These are phyloP conservation scores for Enhydra lutris DNA, from an alignment of 2,113 vertebrate genomes.

Conservation along the genomic window DNA sequence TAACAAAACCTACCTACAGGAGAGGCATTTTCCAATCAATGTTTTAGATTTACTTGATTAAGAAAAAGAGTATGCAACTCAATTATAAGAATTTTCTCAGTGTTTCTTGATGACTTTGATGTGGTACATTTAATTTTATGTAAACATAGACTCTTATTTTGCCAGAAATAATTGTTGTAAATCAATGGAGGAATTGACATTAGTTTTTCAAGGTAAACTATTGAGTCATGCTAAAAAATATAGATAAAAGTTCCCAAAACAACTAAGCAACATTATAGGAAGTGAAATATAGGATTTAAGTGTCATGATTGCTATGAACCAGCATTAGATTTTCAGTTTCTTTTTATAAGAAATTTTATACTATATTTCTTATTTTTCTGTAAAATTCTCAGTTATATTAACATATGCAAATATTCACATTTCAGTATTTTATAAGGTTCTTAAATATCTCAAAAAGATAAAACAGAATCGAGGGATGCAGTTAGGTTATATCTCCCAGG, in stretches of 20 bases:
- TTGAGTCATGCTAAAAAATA: neutral
- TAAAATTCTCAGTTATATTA: neutral
- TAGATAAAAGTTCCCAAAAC: neutral
- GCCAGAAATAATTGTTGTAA: constrained; percentile 53
- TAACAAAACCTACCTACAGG: constrained; percentile 17
- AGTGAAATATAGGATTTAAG: neutral
- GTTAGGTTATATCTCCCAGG: neutral
- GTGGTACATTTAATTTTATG: neutral
- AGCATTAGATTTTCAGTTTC: neutral
- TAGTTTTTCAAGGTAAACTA: constrained; percentile 2
- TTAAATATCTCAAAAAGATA: neutral
- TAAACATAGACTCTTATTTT: constrained; percentile 44
- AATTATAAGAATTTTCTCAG: constrained; percentile 35
- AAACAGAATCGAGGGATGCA: neutral
- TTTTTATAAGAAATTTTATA: neutral
- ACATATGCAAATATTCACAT: neutral
- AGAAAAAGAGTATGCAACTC: constrained; percentile 35
- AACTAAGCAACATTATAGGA: neutral
- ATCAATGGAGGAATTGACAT: constrained; percentile 14
- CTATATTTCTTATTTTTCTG: neutral
- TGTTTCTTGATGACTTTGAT: constrained; percentile 40
- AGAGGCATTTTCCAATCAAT: constrained; percentile 36
- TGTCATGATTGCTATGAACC: neutral
- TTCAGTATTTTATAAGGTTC: neutral
- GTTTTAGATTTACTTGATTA: constrained; percentile 56